Percentiles rank a stretch among this genome's conserved stretches.
Conservation (phyloP, 2,797 vertebrate genomes). For the Decapterus maruadsi region DNA sequence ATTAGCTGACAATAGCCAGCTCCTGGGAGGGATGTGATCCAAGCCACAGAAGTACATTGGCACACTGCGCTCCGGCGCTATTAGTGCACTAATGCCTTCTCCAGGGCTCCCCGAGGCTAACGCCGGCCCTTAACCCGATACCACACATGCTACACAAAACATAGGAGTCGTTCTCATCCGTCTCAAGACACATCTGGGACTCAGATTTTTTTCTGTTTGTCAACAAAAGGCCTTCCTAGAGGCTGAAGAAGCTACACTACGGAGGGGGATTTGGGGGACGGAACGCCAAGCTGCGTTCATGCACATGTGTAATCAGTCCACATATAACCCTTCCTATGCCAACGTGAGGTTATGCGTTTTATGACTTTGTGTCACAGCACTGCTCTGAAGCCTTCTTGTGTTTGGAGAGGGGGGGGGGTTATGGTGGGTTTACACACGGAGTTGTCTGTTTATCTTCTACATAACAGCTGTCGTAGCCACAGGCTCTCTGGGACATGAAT, state of each 20-base stretch:
- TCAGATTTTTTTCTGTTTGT: slow-evolving; percentile 83
- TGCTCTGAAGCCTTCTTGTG: slow-evolving; percentile 56
- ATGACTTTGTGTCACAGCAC: slow-evolving; percentile 36
- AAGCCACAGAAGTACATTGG: slow-evolving; percentile 69
- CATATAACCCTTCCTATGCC: slow-evolving; percentile 64
- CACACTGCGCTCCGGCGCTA: slow-evolving; percentile 57
- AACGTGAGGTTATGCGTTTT: slow-evolving; percentile 44
- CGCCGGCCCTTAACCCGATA: slow-evolving; percentile 76
- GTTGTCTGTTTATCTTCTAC: slow-evolving; percentile 44
- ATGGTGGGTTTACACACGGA: slow-evolving; percentile 46
- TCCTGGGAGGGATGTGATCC: slow-evolving; percentile 70
- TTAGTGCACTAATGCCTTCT: slow-evolving; percentile 82
- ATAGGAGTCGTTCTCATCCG: slow-evolving; percentile 55
- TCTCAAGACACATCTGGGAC: slow-evolving; percentile 80
- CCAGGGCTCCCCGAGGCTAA: slow-evolving; percentile 76
- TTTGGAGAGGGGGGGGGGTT: slow-evolving; percentile 38
- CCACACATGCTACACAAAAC: slow-evolving; percentile 78
- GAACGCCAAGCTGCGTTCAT: slow-evolving; percentile 24
- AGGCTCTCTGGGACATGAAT: slow-evolving; percentile 22
- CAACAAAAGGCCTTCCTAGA: slow-evolving; percentile 75
- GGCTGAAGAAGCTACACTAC: slow-evolving; percentile 45
- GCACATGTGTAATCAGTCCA: slow-evolving; percentile 57
- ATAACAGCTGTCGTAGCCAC: slow-evolving; percentile 48
- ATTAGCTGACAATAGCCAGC: slow-evolving; percentile 72
- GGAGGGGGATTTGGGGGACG: slow-evolving; percentile 52